These are phyloP conservation scores for Bibio marci DNA, from an alignment of 2,888 invertebrate genomes.

Conservation along the genomic window DNA sequence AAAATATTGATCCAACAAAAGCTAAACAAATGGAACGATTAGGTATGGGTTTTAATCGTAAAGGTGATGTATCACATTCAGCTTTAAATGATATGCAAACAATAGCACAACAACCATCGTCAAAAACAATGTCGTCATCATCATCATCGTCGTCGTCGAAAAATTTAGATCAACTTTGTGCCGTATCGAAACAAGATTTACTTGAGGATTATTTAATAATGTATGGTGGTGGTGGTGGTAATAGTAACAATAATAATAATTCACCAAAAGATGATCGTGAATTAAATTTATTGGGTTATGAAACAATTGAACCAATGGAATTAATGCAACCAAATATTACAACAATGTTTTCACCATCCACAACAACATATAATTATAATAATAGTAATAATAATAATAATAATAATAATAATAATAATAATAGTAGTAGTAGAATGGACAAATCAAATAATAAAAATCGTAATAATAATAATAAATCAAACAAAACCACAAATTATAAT, in stretches of 20 bases:
- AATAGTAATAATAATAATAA: not conserved
- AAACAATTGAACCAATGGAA: slow-evolving; percentile 27
- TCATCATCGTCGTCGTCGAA: slow-evolving; percentile 26
- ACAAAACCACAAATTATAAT: slow-evolving; percentile 5
- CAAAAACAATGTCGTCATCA: slow-evolving; percentile 26
- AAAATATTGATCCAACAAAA: slow-evolving; percentile 60
- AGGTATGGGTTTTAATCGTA: slow-evolving; percentile 64
- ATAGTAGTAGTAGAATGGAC: too few relatives aligned
- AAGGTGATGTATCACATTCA: slow-evolving; percentile 56
- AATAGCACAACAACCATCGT: slow-evolving; percentile 67
- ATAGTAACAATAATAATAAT: not conserved
- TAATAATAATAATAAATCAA: slow-evolving; percentile 6
- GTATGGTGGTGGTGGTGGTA: too few relatives aligned
- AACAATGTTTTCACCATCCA: slow-evolving; percentile 21
- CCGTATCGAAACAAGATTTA: slow-evolving; percentile 15
- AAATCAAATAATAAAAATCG: slow-evolving; percentile 1
- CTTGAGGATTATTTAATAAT: slow-evolving; percentile 23
- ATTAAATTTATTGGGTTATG: slow-evolving; percentile 25
- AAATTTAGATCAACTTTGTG: too few relatives aligned
- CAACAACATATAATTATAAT: slow-evolving; percentile 9
- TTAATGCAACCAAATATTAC: slow-evolving; percentile 23
- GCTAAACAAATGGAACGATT: slow-evolving; percentile 79
- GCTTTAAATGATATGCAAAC: slow-evolving; percentile 79
- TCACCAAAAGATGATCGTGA: slow-evolving; percentile 20
- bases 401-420: slow-evolving; percentile 1